phyloP scores from a whole-genome alignment of 2,888 invertebrate genomes.

The Amblyjoppa fuscipennis region DNA sequence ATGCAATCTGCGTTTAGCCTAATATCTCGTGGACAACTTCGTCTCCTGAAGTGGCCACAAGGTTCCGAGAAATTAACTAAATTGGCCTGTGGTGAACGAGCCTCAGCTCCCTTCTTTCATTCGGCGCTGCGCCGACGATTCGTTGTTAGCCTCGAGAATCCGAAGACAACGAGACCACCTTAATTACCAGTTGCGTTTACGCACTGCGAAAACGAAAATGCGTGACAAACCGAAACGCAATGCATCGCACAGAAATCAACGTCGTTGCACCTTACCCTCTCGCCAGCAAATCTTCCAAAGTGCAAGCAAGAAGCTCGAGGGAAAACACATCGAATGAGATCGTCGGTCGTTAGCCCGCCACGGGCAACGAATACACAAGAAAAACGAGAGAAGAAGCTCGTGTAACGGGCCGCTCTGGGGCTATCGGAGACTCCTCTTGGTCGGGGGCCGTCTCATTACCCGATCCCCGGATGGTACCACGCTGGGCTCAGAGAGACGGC shows the following conservation, averaged over 20 bases:
- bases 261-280: slow-evolving; percentile 56
- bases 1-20: slow-evolving; percentile 68
- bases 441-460: slow-evolving; percentile 85
- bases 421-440: slow-evolving; percentile 82
- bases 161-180: too few species aligned
- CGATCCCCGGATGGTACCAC: slow-evolving; percentile 82
- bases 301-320: slow-evolving; percentile 17
- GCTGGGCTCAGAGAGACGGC: slow-evolving; percentile 80
- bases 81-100: slow-evolving; percentile 75
- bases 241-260: slow-evolving; percentile 33
- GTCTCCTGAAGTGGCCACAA: slow-evolving; percentile 67
- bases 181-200: not conserved
- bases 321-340: slow-evolving; percentile 29
- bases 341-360: slow-evolving; percentile 70
- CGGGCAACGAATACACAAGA: slow-evolving; percentile 65
- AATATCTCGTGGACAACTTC: slow-evolving; percentile 67
- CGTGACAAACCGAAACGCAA: not conserved
- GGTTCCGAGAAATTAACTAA: slow-evolving; percentile 76
- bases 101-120: slow-evolving; percentile 42
- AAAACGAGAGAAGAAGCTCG: slow-evolving; percentile 66
- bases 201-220: not conserved
- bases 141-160: slow-evolving; percentile 58
- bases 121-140: slow-evolving; percentile 68
- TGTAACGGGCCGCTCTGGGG: slow-evolving; percentile 74
- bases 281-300: slow-evolving; percentile 52